Percentiles rank a stretch among this genome's conserved stretches.
Conservation (phyloP, 2,113 vertebrate genomes). For the Hyperopisus bebe region DNA sequence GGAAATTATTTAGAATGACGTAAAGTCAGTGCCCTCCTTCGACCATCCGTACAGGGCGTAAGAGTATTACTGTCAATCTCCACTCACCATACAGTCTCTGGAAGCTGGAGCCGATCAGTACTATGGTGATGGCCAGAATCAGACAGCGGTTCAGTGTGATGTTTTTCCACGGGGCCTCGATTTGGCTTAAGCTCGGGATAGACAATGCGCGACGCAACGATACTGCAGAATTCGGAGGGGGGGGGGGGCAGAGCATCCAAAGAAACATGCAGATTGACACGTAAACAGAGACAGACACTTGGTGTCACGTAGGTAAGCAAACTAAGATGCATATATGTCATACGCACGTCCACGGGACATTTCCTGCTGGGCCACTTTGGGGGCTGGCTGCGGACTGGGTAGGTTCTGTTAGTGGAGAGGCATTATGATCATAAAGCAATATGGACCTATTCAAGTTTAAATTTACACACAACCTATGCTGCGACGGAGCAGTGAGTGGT, state of each 20-base stretch:
- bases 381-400: conserved; percentile 37
- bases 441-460: background rate
- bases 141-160: conserved; percentile 86
- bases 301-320: background rate
- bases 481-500: background rate
- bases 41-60: background rate
- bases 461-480: background rate
- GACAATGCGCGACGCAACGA: conserved; percentile 41
- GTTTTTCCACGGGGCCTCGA: conserved; percentile 69
- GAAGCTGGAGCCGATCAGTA: conserved; percentile 76
- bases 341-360: conserved; percentile 33
- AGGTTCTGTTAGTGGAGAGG: conserved; percentile 41
- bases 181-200: conserved; percentile 42
- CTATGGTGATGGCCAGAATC: conserved; percentile 71
- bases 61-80: background rate
- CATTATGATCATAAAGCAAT: background rate
- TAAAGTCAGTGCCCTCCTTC: background rate
- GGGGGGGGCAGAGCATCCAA: background rate
- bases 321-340: conserved; percentile 7
- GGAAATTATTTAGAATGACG: background rate
- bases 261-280: conserved; percentile 4
- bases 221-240: conserved; percentile 28
- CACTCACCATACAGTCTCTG: conserved; percentile 76
- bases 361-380: conserved; percentile 39
- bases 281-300: background rate